These are phyloP conservation scores for Sphinx pinastri DNA, from an alignment of 2,888 invertebrate species.

Conservation along the genomic window DNA sequence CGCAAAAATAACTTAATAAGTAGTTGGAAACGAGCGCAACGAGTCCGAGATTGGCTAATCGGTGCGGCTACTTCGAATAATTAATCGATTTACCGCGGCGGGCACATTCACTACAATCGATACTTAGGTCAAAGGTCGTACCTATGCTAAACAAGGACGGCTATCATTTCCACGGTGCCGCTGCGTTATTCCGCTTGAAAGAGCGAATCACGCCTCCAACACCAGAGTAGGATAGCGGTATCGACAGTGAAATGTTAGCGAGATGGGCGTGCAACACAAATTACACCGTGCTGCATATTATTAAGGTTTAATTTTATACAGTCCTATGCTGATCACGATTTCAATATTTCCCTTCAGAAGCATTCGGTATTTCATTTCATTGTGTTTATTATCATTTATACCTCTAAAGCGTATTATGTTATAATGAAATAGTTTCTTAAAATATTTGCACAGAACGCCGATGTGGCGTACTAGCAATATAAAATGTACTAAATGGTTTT, in stretches of 20 bases:
- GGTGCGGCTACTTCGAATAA: conserved; percentile 63
- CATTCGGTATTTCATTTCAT: conserved; percentile 73
- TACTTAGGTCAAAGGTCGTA: conserved; percentile 80
- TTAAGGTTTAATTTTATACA: conserved; percentile 57
- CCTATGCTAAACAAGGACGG: conserved; percentile 71
- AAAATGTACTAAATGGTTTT: conserved; percentile 2
- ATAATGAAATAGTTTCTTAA: conserved; percentile 60
- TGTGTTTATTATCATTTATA: conserved; percentile 68
- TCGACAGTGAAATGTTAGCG: conserved; percentile 74
- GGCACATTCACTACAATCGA: conserved; percentile 77
- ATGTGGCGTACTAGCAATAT: not conserved
- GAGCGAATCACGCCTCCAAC: conserved; percentile 79
- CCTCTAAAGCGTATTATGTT: conserved; percentile 54
- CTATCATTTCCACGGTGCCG: conserved; percentile 65
- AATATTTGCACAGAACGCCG: conserved; percentile 51
- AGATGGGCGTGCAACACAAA: conserved; percentile 61
- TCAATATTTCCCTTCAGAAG: conserved; percentile 65
- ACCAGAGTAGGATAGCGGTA: conserved; percentile 73
- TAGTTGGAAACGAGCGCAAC: conserved; percentile 41
- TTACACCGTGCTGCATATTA: conserved; percentile 53
- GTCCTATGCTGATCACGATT: conserved; percentile 62
- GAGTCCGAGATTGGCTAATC: conserved; percentile 53
- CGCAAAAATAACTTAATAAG: conserved; percentile 22
- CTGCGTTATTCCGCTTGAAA: conserved; percentile 68
- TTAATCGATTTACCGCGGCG: conserved; percentile 70